A percentile compares a stretch with the other conserved stretches of the same genome.
These are phyloP conservation scores for Halcyon chelicuti DNA, from an alignment of 2,797 vertebrate species.

Conservation along the genomic window DNA sequence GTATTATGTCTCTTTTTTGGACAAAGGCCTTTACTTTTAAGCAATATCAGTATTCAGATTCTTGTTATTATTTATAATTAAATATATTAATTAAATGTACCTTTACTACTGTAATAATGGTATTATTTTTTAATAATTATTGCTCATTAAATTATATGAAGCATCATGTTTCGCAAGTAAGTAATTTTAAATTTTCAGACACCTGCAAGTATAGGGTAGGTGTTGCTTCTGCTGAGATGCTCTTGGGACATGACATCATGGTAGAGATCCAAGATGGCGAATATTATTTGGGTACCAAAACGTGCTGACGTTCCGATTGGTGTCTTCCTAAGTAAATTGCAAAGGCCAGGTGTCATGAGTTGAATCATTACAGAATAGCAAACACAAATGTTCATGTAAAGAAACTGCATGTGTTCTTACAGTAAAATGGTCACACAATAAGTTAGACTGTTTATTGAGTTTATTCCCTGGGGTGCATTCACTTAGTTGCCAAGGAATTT, in stretches of 20 bases:
- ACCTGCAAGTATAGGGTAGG: not conserved
- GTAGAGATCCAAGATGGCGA: not conserved
- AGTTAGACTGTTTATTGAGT: constrained; percentile 6
- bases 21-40: not conserved
- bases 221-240: not conserved
- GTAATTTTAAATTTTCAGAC: not conserved
- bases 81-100: not conserved
- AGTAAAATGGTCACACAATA: not conserved
- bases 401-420: not conserved
- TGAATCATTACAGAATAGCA: not conserved
- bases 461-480: constrained; percentile 7
- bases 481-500: constrained; percentile 49
- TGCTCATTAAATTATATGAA: not conserved
- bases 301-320: fast-evolving
- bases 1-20: not conserved
- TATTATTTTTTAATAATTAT: not conserved
- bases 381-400: not conserved
- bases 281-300: not conserved
- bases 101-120: not conserved
- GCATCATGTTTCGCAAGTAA: not conserved
- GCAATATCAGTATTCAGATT: not conserved
- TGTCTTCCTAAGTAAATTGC: not conserved
- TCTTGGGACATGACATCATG: not conserved
- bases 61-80: not conserved
- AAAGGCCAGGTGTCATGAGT: not conserved